A percentile compares a stretch with the other conserved stretches of the same genome.
Evolutionary conservation across 1,140 invertebrate genomes (phyloP).

Genomic region (Drosophila orosa): DNA sequence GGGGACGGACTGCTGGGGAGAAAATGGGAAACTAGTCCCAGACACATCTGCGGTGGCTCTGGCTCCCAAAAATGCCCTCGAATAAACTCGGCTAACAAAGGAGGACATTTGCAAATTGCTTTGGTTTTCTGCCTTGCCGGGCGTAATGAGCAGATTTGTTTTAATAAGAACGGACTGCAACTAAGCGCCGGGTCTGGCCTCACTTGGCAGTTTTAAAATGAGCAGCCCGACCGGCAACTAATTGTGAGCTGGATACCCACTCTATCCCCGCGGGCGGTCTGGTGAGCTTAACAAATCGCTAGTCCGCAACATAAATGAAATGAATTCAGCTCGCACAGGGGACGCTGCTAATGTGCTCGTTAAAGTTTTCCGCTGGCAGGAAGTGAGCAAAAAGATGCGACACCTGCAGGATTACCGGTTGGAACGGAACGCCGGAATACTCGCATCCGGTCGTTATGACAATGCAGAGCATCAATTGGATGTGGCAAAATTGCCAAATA

Average conservation of each 20-base stretch:
- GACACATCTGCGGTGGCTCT: slow-evolving; percentile 37
- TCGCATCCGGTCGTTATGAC: slow-evolving; percentile 82
- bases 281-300: slow-evolving; percentile 52
- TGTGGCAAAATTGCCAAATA: slow-evolving; percentile 75
- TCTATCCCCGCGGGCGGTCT: slow-evolving; percentile 4
- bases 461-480: slow-evolving; percentile 68
- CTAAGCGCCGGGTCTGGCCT: slow-evolving; percentile 53
- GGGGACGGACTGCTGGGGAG: background rate
- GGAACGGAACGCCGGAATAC: slow-evolving; percentile 38
- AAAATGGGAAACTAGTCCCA: slow-evolving; percentile 70
- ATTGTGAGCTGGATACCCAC: slow-evolving; percentile 42
- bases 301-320: slow-evolving; percentile 50
- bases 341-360: slow-evolving; percentile 73
- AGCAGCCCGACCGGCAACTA: slow-evolving; percentile 61
- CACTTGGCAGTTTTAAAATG: slow-evolving; percentile 77
- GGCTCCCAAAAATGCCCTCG: slow-evolving; percentile 26
- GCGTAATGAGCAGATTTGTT: slow-evolving; percentile 79
- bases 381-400: slow-evolving; percentile 66
- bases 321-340: slow-evolving; percentile 33
- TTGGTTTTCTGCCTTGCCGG: slow-evolving; percentile 56
- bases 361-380: slow-evolving; percentile 82
- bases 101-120: slow-evolving; percentile 78
- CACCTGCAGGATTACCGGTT: slow-evolving; percentile 52
- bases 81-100: slow-evolving; percentile 66
- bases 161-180: slow-evolving; percentile 70